Percentiles rank a stretch among this genome's conserved stretches.
Evolutionary conservation across 1,140 invertebrate species (phyloP).

Genomic region (Bilobella aurantiaca): DNA sequence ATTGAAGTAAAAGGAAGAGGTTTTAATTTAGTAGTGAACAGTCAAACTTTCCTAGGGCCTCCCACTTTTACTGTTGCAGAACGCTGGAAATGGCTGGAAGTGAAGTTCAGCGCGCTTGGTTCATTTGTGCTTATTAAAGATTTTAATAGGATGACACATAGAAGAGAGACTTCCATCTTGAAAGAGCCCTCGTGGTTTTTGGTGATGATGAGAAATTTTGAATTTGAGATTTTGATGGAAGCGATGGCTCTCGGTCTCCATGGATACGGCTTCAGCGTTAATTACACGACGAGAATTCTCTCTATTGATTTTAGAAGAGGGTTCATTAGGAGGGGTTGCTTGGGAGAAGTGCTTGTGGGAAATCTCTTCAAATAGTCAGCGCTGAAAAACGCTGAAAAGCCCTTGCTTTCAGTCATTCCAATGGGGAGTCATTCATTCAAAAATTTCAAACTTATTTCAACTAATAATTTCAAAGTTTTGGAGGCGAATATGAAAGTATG

Average conservation of each 20-base stretch:
- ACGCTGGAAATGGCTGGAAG: not conserved
- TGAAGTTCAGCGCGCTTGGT: not conserved
- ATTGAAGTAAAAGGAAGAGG: not conserved
- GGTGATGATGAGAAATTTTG: not conserved
- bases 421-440: not conserved
- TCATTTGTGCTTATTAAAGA: not conserved
- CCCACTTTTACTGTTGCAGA: not conserved
- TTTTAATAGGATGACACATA: slow-evolving; percentile 2
- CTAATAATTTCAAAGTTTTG: no score
- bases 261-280: not conserved
- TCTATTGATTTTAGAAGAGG: slow-evolving; percentile 9
- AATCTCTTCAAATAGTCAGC: not conserved
- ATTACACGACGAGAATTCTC: not conserved
- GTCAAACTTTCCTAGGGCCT: no score
- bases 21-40: not conserved
- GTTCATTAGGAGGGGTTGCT: not conserved
- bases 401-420: not conserved
- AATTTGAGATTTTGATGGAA: slow-evolving; percentile 1
- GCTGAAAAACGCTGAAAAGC: not conserved
- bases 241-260: not conserved
- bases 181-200: not conserved
- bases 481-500: no score
- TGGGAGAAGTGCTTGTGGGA: not conserved
- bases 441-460: not conserved
- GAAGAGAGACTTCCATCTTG: not conserved